Conservation (phyloP, 2,797 vertebrate genomes). For the Phataginus tricuspis region DNA sequence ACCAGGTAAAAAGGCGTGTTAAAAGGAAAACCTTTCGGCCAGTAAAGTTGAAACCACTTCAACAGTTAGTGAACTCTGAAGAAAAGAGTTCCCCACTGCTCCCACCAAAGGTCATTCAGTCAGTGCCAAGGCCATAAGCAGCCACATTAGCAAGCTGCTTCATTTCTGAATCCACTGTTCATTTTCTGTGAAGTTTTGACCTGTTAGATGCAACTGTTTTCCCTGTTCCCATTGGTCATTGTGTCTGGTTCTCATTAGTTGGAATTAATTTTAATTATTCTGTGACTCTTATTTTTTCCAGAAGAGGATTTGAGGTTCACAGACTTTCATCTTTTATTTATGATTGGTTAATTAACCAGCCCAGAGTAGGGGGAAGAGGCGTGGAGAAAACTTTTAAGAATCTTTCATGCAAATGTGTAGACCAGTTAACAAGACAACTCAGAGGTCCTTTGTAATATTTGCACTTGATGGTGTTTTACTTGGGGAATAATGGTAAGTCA, state of each 20-base stretch:
- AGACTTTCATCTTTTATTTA: slow-evolving; percentile 65
- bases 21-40: not conserved
- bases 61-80: not conserved
- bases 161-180: not conserved
- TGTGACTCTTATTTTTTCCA: slow-evolving; percentile 57
- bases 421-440: slow-evolving; percentile 55
- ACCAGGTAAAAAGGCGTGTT: not conserved
- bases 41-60: not conserved
- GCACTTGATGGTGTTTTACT: slow-evolving; percentile 54
- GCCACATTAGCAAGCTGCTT: not conserved
- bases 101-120: not conserved
- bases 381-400: slow-evolving; percentile 26
- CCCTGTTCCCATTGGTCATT: slow-evolving; percentile 44
- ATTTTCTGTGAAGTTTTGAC: slow-evolving; percentile 46
- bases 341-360: slow-evolving; percentile 65
- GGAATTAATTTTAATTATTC: slow-evolving; percentile 71
- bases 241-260: slow-evolving; percentile 68
- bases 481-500: slow-evolving; percentile 53
- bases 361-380: not conserved
- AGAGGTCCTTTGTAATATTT: slow-evolving; percentile 54
- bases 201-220: slow-evolving; percentile 52
- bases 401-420: slow-evolving; percentile 54
- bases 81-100: not conserved
- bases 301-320: slow-evolving; percentile 60
- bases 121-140: not conserved